A percentile compares a stretch with the other conserved stretches of the same genome.
These are phyloP conservation scores for Emberiza fucata DNA, from an alignment of 2,113 vertebrate genomes.

Conservation along the genomic window DNA sequence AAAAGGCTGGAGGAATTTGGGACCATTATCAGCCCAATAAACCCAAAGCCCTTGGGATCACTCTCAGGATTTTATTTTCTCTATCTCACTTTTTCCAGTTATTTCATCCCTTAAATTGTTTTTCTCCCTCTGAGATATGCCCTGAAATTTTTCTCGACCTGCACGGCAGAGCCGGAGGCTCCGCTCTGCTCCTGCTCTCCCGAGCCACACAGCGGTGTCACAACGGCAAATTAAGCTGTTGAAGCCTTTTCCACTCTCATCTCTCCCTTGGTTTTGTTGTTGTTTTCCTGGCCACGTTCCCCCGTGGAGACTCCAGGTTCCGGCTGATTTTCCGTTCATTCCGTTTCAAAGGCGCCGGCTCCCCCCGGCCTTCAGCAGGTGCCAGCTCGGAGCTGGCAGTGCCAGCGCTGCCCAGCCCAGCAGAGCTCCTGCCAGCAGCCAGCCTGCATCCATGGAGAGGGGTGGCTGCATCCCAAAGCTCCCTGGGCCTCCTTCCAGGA, in stretches of 20 bases:
- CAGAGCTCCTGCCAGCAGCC: not conserved
- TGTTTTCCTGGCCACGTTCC: not conserved
- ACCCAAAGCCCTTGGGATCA: not conserved
- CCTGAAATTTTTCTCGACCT: not conserved
- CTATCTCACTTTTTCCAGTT: not conserved
- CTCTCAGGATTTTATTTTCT: not conserved
- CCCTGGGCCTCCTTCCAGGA: not conserved
- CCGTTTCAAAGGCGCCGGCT: not conserved
- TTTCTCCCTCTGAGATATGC: not conserved
- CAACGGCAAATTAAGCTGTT: not conserved
- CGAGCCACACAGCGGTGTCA: not conserved
- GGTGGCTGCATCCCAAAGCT: not conserved
- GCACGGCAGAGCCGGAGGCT: not conserved
- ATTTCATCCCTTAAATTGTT: not conserved
- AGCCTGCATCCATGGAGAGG: not conserved
- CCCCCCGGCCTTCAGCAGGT: slow-evolving; percentile 5
- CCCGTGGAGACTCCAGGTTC: not conserved
- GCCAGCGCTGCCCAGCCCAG: not conserved
- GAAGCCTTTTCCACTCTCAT: not conserved
- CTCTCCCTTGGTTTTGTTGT: not conserved
- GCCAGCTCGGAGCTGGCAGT: slow-evolving; percentile 17
- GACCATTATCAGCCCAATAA: not conserved
- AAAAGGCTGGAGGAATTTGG: rapidly evolving
- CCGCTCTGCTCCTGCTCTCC: not conserved
- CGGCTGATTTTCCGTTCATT: not conserved